Evolutionary conservation across 2,888 invertebrate genomes (phyloP).

Genomic region (Epistrophella euchroma): DNA sequence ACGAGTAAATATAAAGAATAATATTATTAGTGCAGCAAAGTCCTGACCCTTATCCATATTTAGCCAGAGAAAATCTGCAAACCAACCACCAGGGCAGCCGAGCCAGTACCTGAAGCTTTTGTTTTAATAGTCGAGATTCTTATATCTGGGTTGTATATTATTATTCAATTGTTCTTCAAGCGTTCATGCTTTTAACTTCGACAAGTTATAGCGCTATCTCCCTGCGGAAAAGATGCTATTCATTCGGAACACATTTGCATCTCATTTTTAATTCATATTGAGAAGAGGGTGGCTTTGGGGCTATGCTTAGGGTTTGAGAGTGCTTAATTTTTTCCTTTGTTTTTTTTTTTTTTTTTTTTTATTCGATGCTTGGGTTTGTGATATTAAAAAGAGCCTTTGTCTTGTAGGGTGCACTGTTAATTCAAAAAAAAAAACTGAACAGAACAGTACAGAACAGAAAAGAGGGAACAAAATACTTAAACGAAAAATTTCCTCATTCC

Average conservation of each 20-base stretch:
- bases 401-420: not conserved
- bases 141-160: conserved; percentile 53
- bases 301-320: not conserved
- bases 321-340: conserved; percentile 29
- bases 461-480: not conserved
- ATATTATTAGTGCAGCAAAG: conserved; percentile 26
- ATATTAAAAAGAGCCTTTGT: conserved; percentile 29
- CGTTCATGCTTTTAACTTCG: not conserved
- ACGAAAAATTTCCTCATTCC: conserved; percentile 21
- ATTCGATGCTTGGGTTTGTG: conserved; percentile 9
- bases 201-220: not conserved
- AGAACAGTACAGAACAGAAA: not conserved
- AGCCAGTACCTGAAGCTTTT: not conserved
- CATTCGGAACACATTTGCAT: conserved; percentile 60
- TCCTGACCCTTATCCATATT: conserved; percentile 31
- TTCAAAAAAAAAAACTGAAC: not conserved
- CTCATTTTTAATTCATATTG: conserved; percentile 68
- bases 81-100: not conserved
- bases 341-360: conserved; percentile 16
- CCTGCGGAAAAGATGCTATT: conserved; percentile 17
- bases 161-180: conserved; percentile 59
- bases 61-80: conserved; percentile 7
- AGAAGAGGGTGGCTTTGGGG: conserved; percentile 25
- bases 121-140: conserved; percentile 43
- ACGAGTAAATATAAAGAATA: conserved; percentile 25